A percentile compares a stretch with the other conserved stretches of the same genome.
These are phyloP conservation scores for Sebastes minor DNA, from an alignment of 2,797 vertebrate genomes.

Conservation along the genomic window DNA sequence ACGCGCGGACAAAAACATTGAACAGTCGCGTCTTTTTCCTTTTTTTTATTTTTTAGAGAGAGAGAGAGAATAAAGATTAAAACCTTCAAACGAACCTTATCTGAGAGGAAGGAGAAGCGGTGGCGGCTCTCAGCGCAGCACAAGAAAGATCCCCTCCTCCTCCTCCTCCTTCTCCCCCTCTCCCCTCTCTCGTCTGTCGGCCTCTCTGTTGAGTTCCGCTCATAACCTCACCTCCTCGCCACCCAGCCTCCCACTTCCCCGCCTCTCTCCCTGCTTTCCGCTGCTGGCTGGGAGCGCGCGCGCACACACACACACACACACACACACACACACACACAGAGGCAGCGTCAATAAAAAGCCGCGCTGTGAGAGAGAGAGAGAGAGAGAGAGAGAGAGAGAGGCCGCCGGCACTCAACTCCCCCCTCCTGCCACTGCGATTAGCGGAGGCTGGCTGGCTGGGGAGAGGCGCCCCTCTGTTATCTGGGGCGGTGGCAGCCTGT, in stretches of 20 bases:
- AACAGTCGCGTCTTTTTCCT: conserved; percentile 21
- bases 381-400: conserved; percentile 17
- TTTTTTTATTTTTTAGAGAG: not conserved
- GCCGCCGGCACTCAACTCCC: conserved; percentile 76
- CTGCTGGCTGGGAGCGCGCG: conserved; percentile 64
- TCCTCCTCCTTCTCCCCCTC: not conserved
- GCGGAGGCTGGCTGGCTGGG: conserved; percentile 79
- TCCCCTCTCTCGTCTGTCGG: conserved; percentile 71
- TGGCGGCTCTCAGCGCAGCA: conserved; percentile 73
- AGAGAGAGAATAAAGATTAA: conserved; percentile 63
- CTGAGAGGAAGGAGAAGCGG: conserved; percentile 72
- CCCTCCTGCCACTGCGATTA: conserved; percentile 79
- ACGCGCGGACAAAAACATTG: conserved; percentile 21
- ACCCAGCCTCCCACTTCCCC: conserved; percentile 76
- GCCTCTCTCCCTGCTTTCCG: conserved; percentile 74
- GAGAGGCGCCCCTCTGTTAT: conserved; percentile 83
- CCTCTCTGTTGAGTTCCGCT: conserved; percentile 80
- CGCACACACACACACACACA: not conserved
- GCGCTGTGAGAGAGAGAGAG: conserved; percentile 62
- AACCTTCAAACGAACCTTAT: conserved; percentile 72
- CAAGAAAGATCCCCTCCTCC: conserved; percentile 52
- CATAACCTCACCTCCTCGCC: conserved; percentile 79
- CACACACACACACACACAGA: conserved; percentile 4
- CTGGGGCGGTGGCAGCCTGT: conserved; percentile 81
- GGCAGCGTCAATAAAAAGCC: conserved; percentile 81